Conservation (phyloP, 2,113 vertebrate species). For the Cichladusa arquata region DNA sequence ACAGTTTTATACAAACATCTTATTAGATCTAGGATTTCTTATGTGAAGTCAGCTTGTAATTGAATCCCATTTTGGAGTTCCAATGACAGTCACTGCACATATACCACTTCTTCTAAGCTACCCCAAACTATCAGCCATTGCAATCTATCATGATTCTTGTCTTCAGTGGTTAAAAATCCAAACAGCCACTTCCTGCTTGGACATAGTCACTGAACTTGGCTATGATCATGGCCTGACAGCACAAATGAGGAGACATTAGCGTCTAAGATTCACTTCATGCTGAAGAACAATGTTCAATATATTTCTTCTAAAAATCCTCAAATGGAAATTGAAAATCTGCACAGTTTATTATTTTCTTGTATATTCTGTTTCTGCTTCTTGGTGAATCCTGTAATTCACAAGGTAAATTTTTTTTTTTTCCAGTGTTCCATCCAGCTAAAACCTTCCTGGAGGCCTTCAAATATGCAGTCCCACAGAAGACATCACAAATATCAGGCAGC, state of each 20-base stretch:
- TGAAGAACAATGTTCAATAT: not conserved
- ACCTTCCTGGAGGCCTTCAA: not conserved
- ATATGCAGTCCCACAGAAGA: not conserved
- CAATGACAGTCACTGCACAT: not conserved
- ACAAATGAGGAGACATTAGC: not conserved
- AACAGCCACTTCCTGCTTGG: not conserved
- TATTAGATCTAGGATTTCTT: not conserved
- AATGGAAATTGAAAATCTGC: not conserved
- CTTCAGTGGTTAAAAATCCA: not conserved
- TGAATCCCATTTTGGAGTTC: not conserved
- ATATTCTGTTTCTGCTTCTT: not conserved
- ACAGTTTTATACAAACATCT: not conserved
- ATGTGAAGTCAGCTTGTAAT: not conserved
- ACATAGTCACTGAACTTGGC: not conserved
- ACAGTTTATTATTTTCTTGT: not conserved
- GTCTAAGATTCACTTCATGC: not conserved
- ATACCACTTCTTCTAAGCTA: not conserved
- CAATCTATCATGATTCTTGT: not conserved
- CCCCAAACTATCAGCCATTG: not conserved
- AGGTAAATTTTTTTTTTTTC: too few relatives aligned
- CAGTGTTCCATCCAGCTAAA: not conserved
- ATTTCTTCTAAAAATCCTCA: not conserved
- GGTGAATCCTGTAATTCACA: not conserved
- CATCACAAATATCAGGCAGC: not conserved
- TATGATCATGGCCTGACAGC: not conserved